These are phyloP conservation scores for Anthopleura xanthogrammica DNA, from an alignment of 92 coral and sea anemone genomes.

Conservation along the genomic window DNA sequence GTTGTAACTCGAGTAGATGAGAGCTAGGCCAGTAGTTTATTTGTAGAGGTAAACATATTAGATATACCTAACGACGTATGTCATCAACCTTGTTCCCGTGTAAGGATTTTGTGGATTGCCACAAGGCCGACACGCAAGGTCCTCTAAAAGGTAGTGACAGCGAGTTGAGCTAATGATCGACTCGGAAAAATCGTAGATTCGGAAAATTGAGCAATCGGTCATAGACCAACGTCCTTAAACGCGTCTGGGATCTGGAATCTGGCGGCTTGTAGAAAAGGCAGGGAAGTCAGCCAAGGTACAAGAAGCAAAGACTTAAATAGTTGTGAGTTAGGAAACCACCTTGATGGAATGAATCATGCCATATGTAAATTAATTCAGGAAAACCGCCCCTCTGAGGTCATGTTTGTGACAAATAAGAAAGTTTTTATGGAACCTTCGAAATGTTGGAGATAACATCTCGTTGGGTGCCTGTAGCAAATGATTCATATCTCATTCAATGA, in stretches of 20 bases:
- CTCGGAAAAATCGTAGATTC: background rate
- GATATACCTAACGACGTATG: conserved; percentile 16
- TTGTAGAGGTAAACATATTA: conserved; percentile 4
- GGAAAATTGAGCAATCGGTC: background rate
- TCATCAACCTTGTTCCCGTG: conserved; percentile 30
- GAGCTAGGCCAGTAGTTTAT: conserved; percentile 11
- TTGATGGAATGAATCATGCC: background rate
- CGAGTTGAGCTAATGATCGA: background rate
- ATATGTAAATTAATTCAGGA: background rate
- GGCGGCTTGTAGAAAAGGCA: background rate
- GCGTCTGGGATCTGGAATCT: background rate
- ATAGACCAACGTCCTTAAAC: background rate
- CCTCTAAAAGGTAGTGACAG: background rate
- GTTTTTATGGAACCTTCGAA: background rate
- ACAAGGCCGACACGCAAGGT: conserved; percentile 10
- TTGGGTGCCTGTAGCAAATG: background rate
- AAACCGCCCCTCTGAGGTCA: conserved; percentile 17
- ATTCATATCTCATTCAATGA: background rate
- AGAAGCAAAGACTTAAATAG: background rate
- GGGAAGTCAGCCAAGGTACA: background rate
- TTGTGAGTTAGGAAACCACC: background rate
- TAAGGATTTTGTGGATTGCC: background rate
- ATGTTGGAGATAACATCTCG: conserved; percentile 1
- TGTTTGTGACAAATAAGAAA: background rate
- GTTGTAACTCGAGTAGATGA: conserved; percentile 5